These are phyloP conservation scores for Cybosia mesomella DNA, from an alignment of 2,888 invertebrate species.

Conservation along the genomic window DNA sequence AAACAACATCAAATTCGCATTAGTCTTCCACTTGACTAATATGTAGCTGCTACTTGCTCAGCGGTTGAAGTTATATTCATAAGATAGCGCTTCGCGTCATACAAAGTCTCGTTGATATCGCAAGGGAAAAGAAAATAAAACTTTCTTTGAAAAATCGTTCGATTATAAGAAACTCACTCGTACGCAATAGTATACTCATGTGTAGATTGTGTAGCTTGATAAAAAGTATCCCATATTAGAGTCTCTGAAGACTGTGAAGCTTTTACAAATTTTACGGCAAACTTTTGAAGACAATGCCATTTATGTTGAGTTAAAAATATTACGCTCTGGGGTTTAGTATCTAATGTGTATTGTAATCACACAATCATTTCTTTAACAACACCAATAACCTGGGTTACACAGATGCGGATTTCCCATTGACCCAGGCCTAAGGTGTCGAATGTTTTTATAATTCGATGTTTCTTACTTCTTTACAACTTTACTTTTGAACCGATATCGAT, in stretches of 20 bases:
- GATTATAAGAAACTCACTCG: slow-evolving; percentile 2
- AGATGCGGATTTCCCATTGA: too few species aligned
- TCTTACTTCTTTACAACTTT: too few species aligned
- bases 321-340: background rate
- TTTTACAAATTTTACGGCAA: background rate
- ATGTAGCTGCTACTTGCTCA: background rate
- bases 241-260: slow-evolving; percentile 3
- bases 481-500: too few species aligned
- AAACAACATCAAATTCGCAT: slow-evolving; percentile 23
- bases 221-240: background rate
- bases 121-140: slow-evolving; percentile 6
- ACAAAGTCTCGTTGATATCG: slow-evolving; percentile 8
- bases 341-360: background rate
- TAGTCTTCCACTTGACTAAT: slow-evolving; percentile 17
- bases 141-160: slow-evolving; percentile 8
- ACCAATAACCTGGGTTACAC: too few species aligned
- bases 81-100: slow-evolving; percentile 11
- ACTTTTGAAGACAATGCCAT: background rate
- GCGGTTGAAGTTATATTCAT: slow-evolving; percentile 5
- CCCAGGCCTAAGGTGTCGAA: too few species aligned
- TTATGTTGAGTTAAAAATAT: slow-evolving; percentile 1
- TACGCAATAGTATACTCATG: background rate
- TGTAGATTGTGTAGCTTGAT: slow-evolving; percentile 2
- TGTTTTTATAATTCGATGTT: too few species aligned
- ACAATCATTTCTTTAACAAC: background rate